Percentiles rank a stretch among this genome's conserved stretches.
Evolutionary conservation across 2,888 invertebrate genomes (phyloP).

Genomic region (Caenorhabditis sulstoni): DNA sequence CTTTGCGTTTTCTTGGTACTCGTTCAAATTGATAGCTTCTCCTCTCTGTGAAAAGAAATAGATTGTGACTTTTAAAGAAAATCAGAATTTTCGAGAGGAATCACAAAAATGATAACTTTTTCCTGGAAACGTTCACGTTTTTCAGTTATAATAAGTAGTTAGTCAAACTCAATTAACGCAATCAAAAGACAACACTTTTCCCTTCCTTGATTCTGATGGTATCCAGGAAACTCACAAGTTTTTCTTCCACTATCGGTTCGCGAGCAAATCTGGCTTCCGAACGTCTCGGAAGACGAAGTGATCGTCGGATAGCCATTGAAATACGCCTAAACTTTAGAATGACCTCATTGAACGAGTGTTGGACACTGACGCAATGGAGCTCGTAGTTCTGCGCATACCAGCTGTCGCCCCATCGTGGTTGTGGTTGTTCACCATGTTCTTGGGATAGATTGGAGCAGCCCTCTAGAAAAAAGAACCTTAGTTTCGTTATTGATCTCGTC

Average conservation of each 20-base stretch:
- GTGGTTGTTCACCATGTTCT: conserved; percentile 34
- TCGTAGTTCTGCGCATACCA: conserved; percentile 54
- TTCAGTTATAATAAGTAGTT: too few relatives aligned
- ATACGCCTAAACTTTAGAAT: conserved; percentile 52
- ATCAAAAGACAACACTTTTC: too few relatives aligned
- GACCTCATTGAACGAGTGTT: not conserved
- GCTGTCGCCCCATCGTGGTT: conserved; percentile 17
- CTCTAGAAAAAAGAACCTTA: conserved; percentile 22
- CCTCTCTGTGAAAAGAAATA: not conserved
- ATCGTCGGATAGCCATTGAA: conserved; percentile 72
- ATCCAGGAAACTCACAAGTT: conserved; percentile 2
- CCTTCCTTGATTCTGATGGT: too few relatives aligned
- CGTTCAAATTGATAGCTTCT: not conserved
- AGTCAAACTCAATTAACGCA: too few relatives aligned
- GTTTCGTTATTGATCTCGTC: not conserved
- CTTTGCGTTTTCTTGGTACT: not conserved
- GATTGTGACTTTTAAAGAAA: too few relatives aligned
- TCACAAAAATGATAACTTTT: too few relatives aligned
- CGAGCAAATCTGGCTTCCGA: conserved; percentile 37
- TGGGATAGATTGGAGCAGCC: conserved; percentile 50
- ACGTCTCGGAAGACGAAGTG: conserved; percentile 63
- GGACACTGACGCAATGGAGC: conserved; percentile 51
- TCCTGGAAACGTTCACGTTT: too few relatives aligned
- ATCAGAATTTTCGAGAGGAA: too few relatives aligned
- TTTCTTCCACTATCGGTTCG: conserved; percentile 8